Percentiles rank a stretch among this genome's conserved stretches.
Evolutionary conservation across 2,888 invertebrate genomes (phyloP).

Genomic region (Chorisops tibialis): DNA sequence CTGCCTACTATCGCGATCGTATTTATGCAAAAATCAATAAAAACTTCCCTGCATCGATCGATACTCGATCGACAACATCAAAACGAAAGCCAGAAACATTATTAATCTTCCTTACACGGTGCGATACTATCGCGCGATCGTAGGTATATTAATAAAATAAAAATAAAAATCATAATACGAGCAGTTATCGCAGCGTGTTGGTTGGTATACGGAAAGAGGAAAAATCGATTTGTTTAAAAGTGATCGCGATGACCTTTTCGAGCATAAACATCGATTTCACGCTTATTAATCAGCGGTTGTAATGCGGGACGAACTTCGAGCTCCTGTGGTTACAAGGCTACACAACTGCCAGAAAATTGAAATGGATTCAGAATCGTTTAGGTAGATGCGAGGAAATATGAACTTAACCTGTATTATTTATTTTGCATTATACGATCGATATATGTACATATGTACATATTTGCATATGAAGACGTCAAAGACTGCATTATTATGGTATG

Average conservation of each 20-base stretch:
- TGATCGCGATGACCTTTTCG: constrained; percentile 23
- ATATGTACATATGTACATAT: too few species aligned
- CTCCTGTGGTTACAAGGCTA: constrained; percentile 17
- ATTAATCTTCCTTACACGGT: too few species aligned
- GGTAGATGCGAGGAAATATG: constrained; percentile 11
- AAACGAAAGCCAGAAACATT: too few species aligned
- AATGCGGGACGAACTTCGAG: background rate
- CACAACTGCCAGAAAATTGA: background rate
- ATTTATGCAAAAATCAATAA: too few species aligned
- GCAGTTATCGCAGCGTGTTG: too few species aligned
- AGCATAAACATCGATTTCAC: constrained; percentile 8
- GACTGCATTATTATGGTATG: too few species aligned
- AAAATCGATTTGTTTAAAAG: constrained; percentile 22
- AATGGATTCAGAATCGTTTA: background rate
- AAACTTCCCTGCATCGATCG: too few species aligned
- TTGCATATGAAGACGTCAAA: constrained; percentile 23
- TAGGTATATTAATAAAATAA: too few species aligned
- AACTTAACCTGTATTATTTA: constrained; percentile 13
- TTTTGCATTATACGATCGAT: background rate
- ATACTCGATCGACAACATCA: too few species aligned
- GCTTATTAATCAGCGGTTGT: constrained; percentile 10
- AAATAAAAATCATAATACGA: too few species aligned
- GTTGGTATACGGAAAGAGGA: background rate
- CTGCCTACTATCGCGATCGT: too few species aligned
- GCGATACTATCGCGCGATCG: too few species aligned